Percentiles rank a stretch among this genome's conserved stretches.
phyloP scores from a whole-genome alignment of 2,888 invertebrate genomes.

The Lamellibrachia satsuma region DNA sequence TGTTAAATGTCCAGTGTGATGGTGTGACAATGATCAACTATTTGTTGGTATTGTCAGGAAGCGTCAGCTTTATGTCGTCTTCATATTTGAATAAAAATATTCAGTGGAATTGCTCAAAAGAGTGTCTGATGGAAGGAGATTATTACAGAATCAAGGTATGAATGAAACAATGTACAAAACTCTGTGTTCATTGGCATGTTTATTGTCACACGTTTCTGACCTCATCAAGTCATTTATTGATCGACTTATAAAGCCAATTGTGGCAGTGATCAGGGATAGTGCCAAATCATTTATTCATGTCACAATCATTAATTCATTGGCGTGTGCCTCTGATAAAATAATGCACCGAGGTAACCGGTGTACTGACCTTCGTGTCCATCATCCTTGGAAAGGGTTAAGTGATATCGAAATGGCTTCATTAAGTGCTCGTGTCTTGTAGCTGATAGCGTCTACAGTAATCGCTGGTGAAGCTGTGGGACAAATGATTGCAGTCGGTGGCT shows the following conservation, averaged over 20 bases:
- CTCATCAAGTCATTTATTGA: neutral
- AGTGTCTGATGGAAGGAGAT: neutral
- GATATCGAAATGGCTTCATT: neutral
- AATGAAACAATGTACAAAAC: neutral
- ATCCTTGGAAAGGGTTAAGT: neutral
- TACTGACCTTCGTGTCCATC: neutral
- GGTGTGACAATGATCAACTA: neutral
- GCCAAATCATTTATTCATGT: neutral
- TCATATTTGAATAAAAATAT: too few relatives aligned
- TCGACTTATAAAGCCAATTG: neutral
- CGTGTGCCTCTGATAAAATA: neutral
- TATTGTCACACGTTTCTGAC: neutral
- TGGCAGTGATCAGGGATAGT: neutral
- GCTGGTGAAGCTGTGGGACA: neutral
- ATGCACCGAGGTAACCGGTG: neutral
- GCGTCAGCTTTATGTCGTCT: neutral
- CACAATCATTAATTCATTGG: neutral
- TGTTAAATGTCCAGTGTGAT: neutral
- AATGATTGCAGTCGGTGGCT: neutral
- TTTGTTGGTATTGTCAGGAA: neutral
- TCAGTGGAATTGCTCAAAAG: neutral
- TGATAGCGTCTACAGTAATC: neutral
- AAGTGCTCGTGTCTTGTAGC: neutral
- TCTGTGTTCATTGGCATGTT: neutral
- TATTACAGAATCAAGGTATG: neutral